A percentile compares a stretch with the other conserved stretches of the same genome.
These are phyloP conservation scores for Hypomecis punctinalis DNA, from an alignment of 2,888 invertebrate species.

Conservation along the genomic window DNA sequence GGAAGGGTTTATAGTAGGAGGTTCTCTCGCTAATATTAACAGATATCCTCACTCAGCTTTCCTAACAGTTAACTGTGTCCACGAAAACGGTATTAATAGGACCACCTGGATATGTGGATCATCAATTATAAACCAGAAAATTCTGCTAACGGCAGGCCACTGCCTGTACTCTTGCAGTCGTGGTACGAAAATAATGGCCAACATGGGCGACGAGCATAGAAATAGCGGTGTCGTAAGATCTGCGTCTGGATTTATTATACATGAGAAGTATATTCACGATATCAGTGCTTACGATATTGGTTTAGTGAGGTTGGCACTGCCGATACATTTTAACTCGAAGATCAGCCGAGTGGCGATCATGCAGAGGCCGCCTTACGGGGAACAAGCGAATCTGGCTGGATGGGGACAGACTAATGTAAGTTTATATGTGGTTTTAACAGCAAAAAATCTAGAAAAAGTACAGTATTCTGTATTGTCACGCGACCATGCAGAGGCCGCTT, in stretches of 20 bases:
- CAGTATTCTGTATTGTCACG: too few species aligned
- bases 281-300: slow-evolving; percentile 46
- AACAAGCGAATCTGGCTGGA: slow-evolving; percentile 43
- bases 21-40: too few species aligned
- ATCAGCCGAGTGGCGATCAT: slow-evolving; percentile 44
- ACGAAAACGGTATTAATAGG: not conserved
- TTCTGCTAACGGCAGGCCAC: slow-evolving; percentile 19
- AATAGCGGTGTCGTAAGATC: not conserved
- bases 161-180: not conserved
- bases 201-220: slow-evolving; percentile 3
- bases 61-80: slow-evolving; percentile 19
- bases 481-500: slow-evolving; percentile 33
- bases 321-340: slow-evolving; percentile 34
- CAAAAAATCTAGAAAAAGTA: too few species aligned
- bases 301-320: slow-evolving; percentile 33
- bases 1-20: too few species aligned
- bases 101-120: slow-evolving; percentile 41
- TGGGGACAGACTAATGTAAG: slow-evolving; percentile 52
- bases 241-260: slow-evolving; percentile 37
- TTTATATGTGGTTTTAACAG: not conserved
- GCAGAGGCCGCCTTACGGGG: slow-evolving; percentile 21
- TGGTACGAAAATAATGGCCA: not conserved
- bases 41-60: too few species aligned
- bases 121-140: slow-evolving; percentile 44
- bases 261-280: slow-evolving; percentile 41